phyloP scores from a whole-genome alignment of 2,797 vertebrate species.

The Phoxinus dragarum region DNA sequence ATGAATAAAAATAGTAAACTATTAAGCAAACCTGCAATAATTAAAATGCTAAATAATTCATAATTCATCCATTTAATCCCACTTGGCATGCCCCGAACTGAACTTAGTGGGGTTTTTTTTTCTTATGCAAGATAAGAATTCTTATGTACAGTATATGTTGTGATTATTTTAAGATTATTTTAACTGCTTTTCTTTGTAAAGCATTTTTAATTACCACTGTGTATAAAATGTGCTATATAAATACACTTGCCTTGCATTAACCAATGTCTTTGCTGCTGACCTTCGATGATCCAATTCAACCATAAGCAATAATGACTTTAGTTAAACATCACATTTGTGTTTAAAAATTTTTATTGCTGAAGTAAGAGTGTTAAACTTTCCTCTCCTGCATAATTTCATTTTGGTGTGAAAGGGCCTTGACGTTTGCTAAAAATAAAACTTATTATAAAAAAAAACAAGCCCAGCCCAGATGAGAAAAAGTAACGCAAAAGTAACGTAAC shows the following conservation, averaged over 20 bases:
- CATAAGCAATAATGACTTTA: not conserved
- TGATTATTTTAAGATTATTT: too few species aligned
- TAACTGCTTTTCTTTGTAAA: too few species aligned
- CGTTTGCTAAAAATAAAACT: not conserved
- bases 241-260: not conserved
- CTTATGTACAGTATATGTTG: too few species aligned
- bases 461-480: not conserved
- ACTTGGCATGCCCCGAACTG: too few species aligned
- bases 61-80: not conserved
- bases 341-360: not conserved
- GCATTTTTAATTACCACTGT: too few species aligned
- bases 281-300: not conserved
- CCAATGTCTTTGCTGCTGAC: not conserved
- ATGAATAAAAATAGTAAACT: not conserved
- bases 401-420: not conserved
- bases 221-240: too few species aligned
- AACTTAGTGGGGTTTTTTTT: too few species aligned
- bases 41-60: not conserved
- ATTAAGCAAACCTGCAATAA: not conserved
- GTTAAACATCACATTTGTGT: too few species aligned
- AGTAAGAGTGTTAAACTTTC: not conserved
- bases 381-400: not conserved
- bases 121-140: too few species aligned
- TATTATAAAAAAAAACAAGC: not conserved
- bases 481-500: not conserved